Evolutionary conservation across 2,113 vertebrate species (phyloP).

Genomic region (Pluvialis apricaria): DNA sequence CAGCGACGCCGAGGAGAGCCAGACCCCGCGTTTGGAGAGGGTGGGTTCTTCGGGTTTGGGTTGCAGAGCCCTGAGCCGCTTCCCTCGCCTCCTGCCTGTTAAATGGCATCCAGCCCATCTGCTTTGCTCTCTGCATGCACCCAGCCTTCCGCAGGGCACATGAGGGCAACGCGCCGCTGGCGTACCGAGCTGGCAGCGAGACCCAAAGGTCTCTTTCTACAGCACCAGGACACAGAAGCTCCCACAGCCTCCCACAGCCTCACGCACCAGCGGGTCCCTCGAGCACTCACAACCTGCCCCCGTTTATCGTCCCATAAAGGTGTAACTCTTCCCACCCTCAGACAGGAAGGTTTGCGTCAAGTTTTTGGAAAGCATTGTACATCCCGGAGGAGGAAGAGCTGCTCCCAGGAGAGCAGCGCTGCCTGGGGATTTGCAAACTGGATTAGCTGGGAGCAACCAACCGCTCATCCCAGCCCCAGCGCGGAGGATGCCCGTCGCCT

Average conservation of each 20-base stretch:
- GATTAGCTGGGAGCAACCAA: neutral
- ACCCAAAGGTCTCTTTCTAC: too few relatives aligned
- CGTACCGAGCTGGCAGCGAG: rapidly evolving
- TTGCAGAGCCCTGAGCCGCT: neutral
- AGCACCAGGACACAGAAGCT: neutral
- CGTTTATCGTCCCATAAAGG: neutral
- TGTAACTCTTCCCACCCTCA: neutral
- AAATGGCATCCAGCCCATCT: rapidly evolving
- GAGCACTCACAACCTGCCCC: rapidly evolving
- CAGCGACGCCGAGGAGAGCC: neutral
- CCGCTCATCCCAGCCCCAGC: neutral
- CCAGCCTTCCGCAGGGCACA: rapidly evolving
- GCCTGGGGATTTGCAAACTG: neutral
- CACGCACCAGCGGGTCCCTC: neutral
- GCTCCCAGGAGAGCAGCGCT: neutral
- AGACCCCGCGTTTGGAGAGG: neutral
- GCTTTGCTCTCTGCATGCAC: rapidly evolving
- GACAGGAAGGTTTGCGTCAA: neutral
- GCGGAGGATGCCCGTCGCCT: neutral
- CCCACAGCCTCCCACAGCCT: neutral
- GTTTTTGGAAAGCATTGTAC: neutral
- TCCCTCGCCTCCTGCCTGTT: neutral
- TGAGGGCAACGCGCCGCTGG: rapidly evolving
- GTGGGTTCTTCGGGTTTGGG: neutral
- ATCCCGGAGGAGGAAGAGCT: neutral